Base-by-base conservation (phyloP, 2,797 vertebrate genomes). In the Carduelis carduelis region DNA sequence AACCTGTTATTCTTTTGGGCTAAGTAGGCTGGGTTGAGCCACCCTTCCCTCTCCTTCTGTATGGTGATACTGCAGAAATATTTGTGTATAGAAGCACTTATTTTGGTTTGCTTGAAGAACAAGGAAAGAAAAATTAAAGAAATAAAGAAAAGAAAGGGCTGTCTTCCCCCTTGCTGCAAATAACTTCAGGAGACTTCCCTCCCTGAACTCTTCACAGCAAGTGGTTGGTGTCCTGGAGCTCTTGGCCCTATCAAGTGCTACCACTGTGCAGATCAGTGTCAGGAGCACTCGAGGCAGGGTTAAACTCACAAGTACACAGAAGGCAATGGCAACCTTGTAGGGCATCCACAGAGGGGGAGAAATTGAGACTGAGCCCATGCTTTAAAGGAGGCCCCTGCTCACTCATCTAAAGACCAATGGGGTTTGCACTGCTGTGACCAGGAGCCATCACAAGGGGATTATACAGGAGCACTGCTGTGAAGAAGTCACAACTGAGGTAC, bases 11-110 rank as follows among this genome's bases (percentile, higher is more conserved):
- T 90, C 72, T 91, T 94, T 75, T 23, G 49, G 74, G 57, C 69
- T 83, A 65, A 37, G 34, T 64, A 81, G 83, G 61, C 30, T 57
- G 56, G 52, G 76, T 87, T 69, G 35, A 93, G 52, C 47, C 71
- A 90, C 66, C 53, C 80, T 88, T 90, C 53, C 57, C 28, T 93
- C 50, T 90, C n/a, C 47, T 64, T 43, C 66, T 80, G 68, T 83
- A 65, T 11, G 22, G 28, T 60, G 85, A 78, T 74, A 88, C 49
- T 93, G 83, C 49, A 90, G 92, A 95, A 94, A 94, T 94, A 95
- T 83, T 94, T 94, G 65, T 47, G 41, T 77, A 86, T 59, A 64
- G 49, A 59, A 55, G 32, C 27, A 64, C 74, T 90, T 85, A 87
- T 66, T 80, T 74, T 52, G 47, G 52, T 50, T 65, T 14, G 41